Percentiles rank a stretch among this genome's conserved stretches.
Conservation (phyloP, 2,888 invertebrate genomes). For the Octodonta nipae region DNA sequence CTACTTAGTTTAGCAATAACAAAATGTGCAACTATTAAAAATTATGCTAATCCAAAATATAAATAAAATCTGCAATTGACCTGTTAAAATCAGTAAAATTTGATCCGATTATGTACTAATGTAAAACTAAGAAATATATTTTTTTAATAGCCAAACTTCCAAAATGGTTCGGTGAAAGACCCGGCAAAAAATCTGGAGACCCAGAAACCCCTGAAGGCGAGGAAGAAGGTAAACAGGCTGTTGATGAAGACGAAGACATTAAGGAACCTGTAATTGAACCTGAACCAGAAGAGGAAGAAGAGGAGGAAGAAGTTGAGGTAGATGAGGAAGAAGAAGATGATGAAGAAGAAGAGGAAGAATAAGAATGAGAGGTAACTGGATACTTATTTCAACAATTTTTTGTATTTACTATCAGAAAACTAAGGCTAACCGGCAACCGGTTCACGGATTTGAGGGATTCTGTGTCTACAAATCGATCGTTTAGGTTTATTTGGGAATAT, state of each 20-base stretch:
- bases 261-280: constrained; percentile 49
- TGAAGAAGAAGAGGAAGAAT: constrained; percentile 50
- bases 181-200: constrained; percentile 82
- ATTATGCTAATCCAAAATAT: too few species aligned
- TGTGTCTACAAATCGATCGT: too few species aligned
- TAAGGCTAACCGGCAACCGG: not conserved
- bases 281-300: constrained; percentile 63
- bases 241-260: constrained; percentile 49
- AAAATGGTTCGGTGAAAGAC: constrained; percentile 91
- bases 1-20: too few species aligned
- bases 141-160: constrained; percentile 86
- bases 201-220: constrained; percentile 84
- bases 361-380: constrained; percentile 8
- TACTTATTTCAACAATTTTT: too few species aligned
- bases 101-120: too few species aligned
- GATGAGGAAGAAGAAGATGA: constrained; percentile 67
- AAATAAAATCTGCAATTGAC: too few species aligned
- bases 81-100: too few species aligned
- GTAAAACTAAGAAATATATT: too few species aligned
- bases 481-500: too few species aligned
- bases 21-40: too few species aligned
- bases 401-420: not conserved
- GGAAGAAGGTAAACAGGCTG: constrained; percentile 69
- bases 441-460: too few species aligned
- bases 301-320: constrained; percentile 54